phyloP scores from a whole-genome alignment of 2,797 vertebrate species.

The Ctenopoma multispine region DNA sequence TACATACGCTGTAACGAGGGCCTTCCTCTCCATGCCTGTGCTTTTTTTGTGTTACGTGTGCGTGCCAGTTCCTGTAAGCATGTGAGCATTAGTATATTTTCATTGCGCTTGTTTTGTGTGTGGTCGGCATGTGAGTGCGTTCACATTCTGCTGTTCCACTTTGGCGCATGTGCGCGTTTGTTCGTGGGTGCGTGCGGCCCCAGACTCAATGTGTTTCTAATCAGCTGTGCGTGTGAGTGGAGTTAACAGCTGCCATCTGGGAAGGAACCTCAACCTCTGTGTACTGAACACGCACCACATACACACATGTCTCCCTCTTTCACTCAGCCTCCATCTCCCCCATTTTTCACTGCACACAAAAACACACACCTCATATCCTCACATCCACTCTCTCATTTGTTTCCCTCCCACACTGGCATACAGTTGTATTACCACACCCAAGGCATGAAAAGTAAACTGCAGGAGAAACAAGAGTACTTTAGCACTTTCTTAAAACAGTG shows the following conservation, averaged over 20 bases:
- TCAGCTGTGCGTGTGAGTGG: constrained; percentile 86
- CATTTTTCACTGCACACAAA: constrained; percentile 40
- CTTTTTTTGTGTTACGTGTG: constrained; percentile 26
- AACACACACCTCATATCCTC: constrained; percentile 50
- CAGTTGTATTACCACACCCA: constrained; percentile 71
- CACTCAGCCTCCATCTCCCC: constrained; percentile 45
- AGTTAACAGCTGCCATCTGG: constrained; percentile 89
- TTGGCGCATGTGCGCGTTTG: constrained; percentile 48
- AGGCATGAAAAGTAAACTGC: constrained; percentile 52
- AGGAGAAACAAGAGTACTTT: constrained; percentile 26
- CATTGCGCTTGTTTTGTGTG: constrained; percentile 52
- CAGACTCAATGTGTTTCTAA: constrained; percentile 86
- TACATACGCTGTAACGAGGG: constrained; percentile 13
- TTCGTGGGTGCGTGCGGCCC: constrained; percentile 73
- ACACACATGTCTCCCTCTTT: constrained; percentile 38
- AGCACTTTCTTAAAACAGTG: not conserved
- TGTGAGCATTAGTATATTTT: constrained; percentile 48
- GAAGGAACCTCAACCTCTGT: constrained; percentile 82
- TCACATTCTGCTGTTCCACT: constrained; percentile 22
- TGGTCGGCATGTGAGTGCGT: constrained; percentile 34
- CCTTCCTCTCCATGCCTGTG: constrained; percentile 25
- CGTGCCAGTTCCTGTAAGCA: constrained; percentile 52
- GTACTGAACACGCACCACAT: constrained; percentile 76
- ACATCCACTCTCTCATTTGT: constrained; percentile 55
- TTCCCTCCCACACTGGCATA: constrained; percentile 73